These are phyloP conservation scores for Prionchulus punctatus DNA, from an alignment of 2,888 invertebrate genomes.

Conservation along the genomic window DNA sequence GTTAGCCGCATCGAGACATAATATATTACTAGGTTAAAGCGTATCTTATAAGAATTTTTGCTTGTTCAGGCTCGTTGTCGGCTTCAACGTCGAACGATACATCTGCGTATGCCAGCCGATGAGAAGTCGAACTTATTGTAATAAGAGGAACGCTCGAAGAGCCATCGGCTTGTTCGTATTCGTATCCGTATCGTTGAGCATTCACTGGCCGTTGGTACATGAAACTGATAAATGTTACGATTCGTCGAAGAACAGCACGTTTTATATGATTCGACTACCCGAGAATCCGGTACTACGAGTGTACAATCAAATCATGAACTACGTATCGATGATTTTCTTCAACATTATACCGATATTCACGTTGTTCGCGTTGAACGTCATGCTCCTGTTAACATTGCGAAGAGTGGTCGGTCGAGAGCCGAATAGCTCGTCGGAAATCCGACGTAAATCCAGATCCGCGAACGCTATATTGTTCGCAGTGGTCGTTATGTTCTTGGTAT, in stretches of 20 bases:
- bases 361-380: conserved; percentile 22
- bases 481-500: conserved; percentile 25
- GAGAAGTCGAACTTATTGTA: conserved; percentile 23
- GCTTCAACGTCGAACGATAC: conserved; percentile 31
- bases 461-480: conserved; percentile 31
- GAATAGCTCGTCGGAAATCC: conserved; percentile 2
- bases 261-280: conserved; percentile 21
- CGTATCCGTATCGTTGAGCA: conserved; percentile 17
- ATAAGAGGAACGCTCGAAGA: conserved; percentile 10
- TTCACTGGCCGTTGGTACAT: conserved; percentile 30
- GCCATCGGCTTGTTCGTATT: conserved; percentile 13
- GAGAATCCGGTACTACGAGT: conserved; percentile 14
- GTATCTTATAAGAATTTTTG: no score
- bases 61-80: conserved; percentile 28
- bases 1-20: no score
- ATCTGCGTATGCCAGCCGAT: conserved; percentile 29
- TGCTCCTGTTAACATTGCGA: conserved; percentile 23
- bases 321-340: conserved; percentile 22
- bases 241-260: conserved; percentile 15
- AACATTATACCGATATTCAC: conserved; percentile 25
- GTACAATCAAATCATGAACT: conserved; percentile 27
- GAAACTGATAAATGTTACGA: conserved; percentile 21
- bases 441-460: conserved; percentile 16
- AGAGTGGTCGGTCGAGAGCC: conserved; percentile 23
- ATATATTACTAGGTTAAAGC: no score